Conservation (phyloP, 2,797 vertebrate genomes). For the Phalanger gymnotis region DNA sequence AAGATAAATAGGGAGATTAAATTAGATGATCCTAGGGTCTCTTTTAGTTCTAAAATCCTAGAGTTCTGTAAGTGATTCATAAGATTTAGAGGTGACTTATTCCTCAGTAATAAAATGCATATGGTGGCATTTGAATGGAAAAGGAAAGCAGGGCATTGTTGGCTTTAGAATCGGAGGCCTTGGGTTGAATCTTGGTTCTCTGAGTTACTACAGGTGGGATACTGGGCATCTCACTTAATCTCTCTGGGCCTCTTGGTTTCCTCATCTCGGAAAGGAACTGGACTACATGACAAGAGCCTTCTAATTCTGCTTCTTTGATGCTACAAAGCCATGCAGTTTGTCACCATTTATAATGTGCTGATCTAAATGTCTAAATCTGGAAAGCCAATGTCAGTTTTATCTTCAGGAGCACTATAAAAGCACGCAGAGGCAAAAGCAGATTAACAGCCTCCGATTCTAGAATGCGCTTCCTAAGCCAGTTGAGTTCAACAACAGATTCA, state of each 20-base stretch:
- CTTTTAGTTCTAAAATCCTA: constrained; percentile 12
- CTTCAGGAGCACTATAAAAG: background rate
- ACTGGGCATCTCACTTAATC: background rate
- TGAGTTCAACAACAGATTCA: background rate
- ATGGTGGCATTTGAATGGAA: background rate
- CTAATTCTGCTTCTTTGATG: background rate
- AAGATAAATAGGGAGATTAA: background rate
- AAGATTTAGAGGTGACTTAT: background rate
- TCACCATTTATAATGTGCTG: background rate
- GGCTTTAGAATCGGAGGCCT: background rate
- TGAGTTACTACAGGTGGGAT: background rate
- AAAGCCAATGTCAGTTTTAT: background rate
- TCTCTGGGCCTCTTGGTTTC: background rate
- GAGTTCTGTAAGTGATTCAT: background rate
- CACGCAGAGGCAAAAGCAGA: background rate
- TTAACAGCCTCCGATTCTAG: background rate
- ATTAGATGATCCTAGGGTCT: background rate
- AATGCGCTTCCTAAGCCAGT: background rate
- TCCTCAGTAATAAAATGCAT: background rate
- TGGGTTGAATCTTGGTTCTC: background rate
- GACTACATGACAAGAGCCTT: background rate
- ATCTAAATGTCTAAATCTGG: background rate
- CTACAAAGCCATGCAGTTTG: background rate
- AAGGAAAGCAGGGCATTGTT: background rate
- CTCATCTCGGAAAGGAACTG: background rate